These are phyloP conservation scores for Callyntrura sp. DNA, from an alignment of 2,888 invertebrate genomes.

Conservation along the genomic window DNA sequence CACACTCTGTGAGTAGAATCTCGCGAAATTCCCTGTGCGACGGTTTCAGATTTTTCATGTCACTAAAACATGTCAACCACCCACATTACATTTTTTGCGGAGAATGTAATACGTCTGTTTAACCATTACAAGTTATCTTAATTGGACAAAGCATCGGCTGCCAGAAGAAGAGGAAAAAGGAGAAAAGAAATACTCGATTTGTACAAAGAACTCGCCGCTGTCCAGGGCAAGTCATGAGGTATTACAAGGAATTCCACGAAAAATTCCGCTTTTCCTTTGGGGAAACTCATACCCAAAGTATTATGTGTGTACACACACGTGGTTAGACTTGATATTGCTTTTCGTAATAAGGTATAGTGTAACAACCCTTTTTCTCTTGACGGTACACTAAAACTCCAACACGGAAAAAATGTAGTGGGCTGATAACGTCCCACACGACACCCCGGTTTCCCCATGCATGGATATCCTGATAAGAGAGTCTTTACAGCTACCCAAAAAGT, in stretches of 20 bases:
- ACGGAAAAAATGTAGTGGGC: background rate
- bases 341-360: background rate
- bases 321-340: too few species aligned
- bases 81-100: background rate
- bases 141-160: constrained; percentile 52
- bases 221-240: constrained; percentile 35
- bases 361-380: background rate
- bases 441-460: background rate
- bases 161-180: constrained; percentile 29
- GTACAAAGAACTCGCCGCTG: constrained; percentile 18
- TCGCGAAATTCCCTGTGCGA: constrained; percentile 59
- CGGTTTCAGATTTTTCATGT: constrained; percentile 70
- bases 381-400: background rate
- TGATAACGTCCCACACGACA: constrained; percentile 12
- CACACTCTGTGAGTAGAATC: too few species aligned
- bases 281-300: background rate
- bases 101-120: background rate
- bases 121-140: constrained; percentile 59
- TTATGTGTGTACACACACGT: background rate
- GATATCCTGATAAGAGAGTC: background rate
- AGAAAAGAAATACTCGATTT: constrained; percentile 21
- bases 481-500: background rate
- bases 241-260: constrained; percentile 51
- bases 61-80: constrained; percentile 19
- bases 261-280: background rate